Conservation (phyloP, 2,797 vertebrate species). For the Acanthurus lineatus region DNA sequence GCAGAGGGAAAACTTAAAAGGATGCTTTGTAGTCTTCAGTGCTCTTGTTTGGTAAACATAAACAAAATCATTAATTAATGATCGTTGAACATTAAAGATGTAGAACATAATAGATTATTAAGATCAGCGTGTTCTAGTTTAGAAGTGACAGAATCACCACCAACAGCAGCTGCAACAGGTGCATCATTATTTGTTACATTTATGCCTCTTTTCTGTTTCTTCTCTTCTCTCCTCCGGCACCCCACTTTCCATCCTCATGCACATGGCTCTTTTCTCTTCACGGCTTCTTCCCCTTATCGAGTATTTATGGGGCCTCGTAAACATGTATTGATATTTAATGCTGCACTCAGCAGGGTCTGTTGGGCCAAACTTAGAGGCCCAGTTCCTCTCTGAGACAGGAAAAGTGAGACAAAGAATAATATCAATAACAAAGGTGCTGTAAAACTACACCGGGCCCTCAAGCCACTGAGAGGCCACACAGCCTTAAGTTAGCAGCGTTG, state of each 20-base stretch:
- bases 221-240: conserved; percentile 12
- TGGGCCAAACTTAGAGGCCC: conserved; percentile 52
- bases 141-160: conserved; percentile 1
- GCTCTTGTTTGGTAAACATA: conserved; percentile 27
- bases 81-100: conserved; percentile 12
- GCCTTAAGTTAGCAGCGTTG: conserved; percentile 13
- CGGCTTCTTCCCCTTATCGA: conserved; percentile 33
- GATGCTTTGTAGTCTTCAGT: conserved; percentile 2
- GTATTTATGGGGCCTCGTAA: conserved; percentile 79
- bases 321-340: conserved; percentile 86
- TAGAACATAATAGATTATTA: conserved; percentile 15
- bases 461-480: conserved; percentile 33
- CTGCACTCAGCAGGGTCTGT: conserved; percentile 68
- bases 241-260: conserved; percentile 46
- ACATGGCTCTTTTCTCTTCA: conserved; percentile 45
- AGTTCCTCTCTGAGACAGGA: conserved; percentile 57
- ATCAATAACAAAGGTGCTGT: conserved; percentile 76
- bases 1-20: conserved; percentile 24
- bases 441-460: conserved; percentile 43
- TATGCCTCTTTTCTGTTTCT: conserved; percentile 27
- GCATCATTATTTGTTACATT: conserved; percentile 32
- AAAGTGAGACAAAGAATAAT: conserved; percentile 72
- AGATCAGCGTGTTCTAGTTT: neutral
- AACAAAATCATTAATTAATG: conserved; percentile 45
- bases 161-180: conserved; percentile 55